phyloP scores from a whole-genome alignment of 2,888 invertebrate species.

The Hypena proboscidalis region DNA sequence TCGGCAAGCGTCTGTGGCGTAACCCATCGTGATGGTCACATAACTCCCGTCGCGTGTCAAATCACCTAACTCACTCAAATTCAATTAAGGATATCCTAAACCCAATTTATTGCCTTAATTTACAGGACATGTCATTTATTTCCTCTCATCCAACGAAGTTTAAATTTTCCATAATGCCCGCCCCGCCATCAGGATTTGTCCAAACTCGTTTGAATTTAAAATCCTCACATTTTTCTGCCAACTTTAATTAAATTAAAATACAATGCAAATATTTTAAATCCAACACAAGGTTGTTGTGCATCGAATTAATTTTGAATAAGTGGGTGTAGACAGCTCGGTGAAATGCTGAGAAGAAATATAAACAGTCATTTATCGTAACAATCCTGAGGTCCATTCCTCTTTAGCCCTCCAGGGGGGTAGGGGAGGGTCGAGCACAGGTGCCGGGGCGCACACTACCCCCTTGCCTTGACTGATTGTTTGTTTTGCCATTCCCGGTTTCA shows the following conservation, averaged over 20 bases:
- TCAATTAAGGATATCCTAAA: too few relatives aligned
- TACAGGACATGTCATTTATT: slow-evolving; percentile 10
- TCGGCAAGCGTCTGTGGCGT: too few relatives aligned
- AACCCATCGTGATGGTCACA: too few relatives aligned
- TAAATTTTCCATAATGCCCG: slow-evolving; percentile 24
- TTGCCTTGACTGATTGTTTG: slow-evolving; percentile 75
- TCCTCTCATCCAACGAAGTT: slow-evolving; percentile 13
- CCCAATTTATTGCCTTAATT: not conserved
- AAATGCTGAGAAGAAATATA: slow-evolving; percentile 67
- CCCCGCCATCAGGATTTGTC: slow-evolving; percentile 27
- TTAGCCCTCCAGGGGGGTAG: slow-evolving; percentile 42
- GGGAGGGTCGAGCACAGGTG: slow-evolving; percentile 65
- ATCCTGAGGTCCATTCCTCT: slow-evolving; percentile 62
- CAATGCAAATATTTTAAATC: slow-evolving; percentile 43
- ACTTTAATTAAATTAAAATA: slow-evolving; percentile 45
- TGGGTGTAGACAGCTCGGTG: slow-evolving; percentile 61
- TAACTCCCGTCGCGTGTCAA: too few relatives aligned
- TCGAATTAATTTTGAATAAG: slow-evolving; percentile 72
- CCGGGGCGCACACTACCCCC: slow-evolving; percentile 43
- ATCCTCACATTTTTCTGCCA: slow-evolving; percentile 33
- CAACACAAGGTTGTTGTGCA: slow-evolving; percentile 39
- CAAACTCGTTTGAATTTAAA: slow-evolving; percentile 43
- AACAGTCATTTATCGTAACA: slow-evolving; percentile 76
- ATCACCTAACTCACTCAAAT: too few relatives aligned
- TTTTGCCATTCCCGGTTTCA: slow-evolving; percentile 56